Conservation (phyloP, 1,140 invertebrate genomes). For the Gerris buenoi region DNA sequence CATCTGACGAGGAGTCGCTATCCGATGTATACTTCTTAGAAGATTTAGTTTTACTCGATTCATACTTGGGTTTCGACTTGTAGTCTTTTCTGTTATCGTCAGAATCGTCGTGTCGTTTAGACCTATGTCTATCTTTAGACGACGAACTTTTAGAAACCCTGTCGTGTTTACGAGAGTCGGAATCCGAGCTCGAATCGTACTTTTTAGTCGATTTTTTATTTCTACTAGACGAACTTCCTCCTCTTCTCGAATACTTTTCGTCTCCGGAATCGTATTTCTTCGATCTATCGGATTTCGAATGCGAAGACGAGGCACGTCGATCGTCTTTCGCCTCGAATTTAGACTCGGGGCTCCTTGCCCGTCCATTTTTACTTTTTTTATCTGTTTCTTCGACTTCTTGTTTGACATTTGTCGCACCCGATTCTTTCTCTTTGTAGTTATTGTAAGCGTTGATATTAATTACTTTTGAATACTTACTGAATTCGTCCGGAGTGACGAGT, state of each 20-base stretch:
- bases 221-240: background rate
- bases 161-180: background rate
- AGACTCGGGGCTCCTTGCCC: background rate
- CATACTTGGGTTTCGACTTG: background rate
- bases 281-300: background rate
- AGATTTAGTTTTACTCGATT: background rate
- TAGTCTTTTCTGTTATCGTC: background rate
- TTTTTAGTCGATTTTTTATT: background rate
- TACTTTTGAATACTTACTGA: slow-evolving; percentile 56
- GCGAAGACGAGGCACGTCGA: background rate
- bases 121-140: background rate
- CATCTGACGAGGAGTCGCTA: background rate
- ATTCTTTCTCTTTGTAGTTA: slow-evolving; percentile 18
- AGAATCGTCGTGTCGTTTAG: background rate
- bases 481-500: slow-evolving; percentile 62
- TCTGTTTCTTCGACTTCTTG: background rate
- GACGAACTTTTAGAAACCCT: background rate
- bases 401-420: too few species aligned
- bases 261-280: background rate
- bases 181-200: background rate
- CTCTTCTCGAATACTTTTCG: background rate
- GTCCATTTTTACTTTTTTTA: background rate
- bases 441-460: slow-evolving; percentile 24
- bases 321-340: background rate
- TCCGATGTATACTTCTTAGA: background rate